Conservation (phyloP, 2,888 invertebrate genomes). For the Icerya purchasi region DNA sequence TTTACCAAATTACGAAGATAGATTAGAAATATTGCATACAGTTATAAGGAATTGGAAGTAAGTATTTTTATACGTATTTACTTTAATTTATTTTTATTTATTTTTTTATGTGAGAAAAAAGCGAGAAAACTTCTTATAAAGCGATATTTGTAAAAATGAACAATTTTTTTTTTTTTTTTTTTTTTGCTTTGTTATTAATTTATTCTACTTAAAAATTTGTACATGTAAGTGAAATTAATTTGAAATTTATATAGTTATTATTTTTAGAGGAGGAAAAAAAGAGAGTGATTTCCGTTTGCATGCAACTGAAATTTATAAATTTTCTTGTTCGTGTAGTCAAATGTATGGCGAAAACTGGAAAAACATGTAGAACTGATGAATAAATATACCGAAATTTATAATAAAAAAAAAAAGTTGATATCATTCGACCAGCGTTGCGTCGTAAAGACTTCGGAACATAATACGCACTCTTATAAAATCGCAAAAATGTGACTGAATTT, state of each 20-base stretch:
- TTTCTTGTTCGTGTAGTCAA: neutral
- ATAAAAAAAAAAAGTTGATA: too few relatives aligned
- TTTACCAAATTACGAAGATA: constrained; percentile 32
- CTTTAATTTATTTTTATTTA: neutral
- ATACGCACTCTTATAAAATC: too few relatives aligned
- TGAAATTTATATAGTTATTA: too few relatives aligned
- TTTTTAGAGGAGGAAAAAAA: too few relatives aligned
- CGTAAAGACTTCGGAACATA: too few relatives aligned
- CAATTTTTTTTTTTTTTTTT: too few relatives aligned
- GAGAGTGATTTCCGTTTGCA: too few relatives aligned
- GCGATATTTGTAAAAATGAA: too few relatives aligned
- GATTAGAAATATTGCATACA: constrained; percentile 29
- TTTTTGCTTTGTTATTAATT: neutral
- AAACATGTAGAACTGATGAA: neutral
- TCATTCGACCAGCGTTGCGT: too few relatives aligned
- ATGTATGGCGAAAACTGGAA: neutral
- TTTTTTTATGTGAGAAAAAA: neutral
- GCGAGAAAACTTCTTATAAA: neutral
- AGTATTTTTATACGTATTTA: too few relatives aligned
- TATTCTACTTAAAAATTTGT: neutral
- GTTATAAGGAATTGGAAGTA: constrained; percentile 22
- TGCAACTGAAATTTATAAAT: too few relatives aligned
- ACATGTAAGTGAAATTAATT: neutral
- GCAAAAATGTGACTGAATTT: too few relatives aligned
- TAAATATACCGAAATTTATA: neutral